phyloP scores from a whole-genome alignment of 2,888 invertebrate species.

The Drosophila kuntzei region DNA sequence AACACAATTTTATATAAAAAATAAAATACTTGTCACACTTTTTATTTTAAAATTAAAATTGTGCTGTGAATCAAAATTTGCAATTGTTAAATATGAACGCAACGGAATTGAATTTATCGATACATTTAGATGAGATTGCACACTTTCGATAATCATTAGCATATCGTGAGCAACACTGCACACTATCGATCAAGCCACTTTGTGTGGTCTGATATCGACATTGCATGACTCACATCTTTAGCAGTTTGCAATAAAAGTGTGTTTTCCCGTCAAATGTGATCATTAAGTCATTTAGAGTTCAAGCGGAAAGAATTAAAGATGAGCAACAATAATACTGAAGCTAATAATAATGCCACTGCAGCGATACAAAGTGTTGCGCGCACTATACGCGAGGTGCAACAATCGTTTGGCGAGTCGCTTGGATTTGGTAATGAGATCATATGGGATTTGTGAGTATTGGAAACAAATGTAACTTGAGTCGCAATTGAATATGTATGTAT shows the following conservation, averaged over 20 bases:
- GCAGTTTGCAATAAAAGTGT: constrained; percentile 4
- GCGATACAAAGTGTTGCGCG: neutral
- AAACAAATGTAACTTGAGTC: neutral
- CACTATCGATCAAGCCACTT: constrained; percentile 15
- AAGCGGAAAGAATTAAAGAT: constrained; percentile 4
- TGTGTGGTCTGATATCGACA: neutral
- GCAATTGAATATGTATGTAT: neutral
- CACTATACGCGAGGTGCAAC: constrained; percentile 68
- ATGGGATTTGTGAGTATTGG: constrained; percentile 73
- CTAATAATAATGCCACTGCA: neutral
- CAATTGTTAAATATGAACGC: neutral
- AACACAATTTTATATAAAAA: neutral
- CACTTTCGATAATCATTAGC: constrained; percentile 1
- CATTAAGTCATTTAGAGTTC: neutral
- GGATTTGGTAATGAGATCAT: constrained; percentile 65
- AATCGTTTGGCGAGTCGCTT: constrained; percentile 72
- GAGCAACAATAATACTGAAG: neutral
- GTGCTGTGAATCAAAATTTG: neutral
- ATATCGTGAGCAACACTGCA: constrained; percentile 7
- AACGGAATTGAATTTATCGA: constrained; percentile 5
- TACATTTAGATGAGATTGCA: neutral
- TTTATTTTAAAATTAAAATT: neutral
- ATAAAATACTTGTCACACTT: neutral
- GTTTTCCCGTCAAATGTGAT: constrained; percentile 11
- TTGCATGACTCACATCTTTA: neutral